Evolutionary conservation across 2,888 invertebrate genomes (phyloP).

Genomic region (Scelioninae gen. 1): DNA sequence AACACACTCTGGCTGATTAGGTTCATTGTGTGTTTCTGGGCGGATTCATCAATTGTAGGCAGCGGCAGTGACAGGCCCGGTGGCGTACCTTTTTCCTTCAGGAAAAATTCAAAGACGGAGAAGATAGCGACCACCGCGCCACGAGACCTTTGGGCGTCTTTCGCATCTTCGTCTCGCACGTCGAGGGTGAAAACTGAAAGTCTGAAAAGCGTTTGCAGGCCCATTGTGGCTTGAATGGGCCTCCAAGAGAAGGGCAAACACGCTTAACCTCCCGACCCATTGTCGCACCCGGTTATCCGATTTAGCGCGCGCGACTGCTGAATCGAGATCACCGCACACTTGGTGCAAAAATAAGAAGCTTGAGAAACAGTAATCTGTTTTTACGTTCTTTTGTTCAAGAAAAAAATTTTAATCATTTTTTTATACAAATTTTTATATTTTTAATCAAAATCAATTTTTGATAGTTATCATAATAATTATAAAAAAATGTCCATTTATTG

Average conservation of each 20-base stretch:
- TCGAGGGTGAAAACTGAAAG: conserved; percentile 72
- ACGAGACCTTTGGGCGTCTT: conserved; percentile 40
- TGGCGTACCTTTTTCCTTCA: conserved; percentile 67
- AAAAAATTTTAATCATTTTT: no score
- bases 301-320: conserved; percentile 76
- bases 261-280: conserved; percentile 83
- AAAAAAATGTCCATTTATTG: no score
- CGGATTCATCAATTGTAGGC: conserved; percentile 64
- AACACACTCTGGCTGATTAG: conserved; percentile 81
- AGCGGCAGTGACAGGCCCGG: conserved; percentile 72
- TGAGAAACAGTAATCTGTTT: neutral
- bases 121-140: conserved; percentile 25
- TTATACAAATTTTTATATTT: no score
- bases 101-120: conserved; percentile 53
- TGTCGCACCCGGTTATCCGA: conserved; percentile 82
- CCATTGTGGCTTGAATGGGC: conserved; percentile 82
- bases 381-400: no score
- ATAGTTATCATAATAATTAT: no score
- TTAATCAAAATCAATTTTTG: no score
- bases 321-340: conserved; percentile 52
- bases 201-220: conserved; percentile 79
- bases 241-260: conserved; percentile 84
- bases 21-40: conserved; percentile 79
- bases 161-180: conserved; percentile 33
- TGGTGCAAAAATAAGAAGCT: conserved; percentile 12